These are phyloP conservation scores for Hemitrygon akajei DNA, from an alignment of 2,797 vertebrate species.

Conservation along the genomic window DNA sequence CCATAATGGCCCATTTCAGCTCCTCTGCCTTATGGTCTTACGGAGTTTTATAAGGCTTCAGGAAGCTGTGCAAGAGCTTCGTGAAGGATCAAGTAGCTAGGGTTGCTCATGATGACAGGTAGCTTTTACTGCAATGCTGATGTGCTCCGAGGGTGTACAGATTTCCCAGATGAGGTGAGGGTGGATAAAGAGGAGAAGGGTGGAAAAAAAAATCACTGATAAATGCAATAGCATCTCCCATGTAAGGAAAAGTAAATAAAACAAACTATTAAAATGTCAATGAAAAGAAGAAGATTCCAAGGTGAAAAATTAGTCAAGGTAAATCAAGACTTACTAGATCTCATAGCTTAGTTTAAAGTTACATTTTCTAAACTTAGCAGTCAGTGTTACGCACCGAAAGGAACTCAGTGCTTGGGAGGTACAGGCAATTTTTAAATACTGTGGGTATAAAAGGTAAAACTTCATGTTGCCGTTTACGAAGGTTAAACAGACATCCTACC, in stretches of 20 bases:
- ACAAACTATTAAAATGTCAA: not conserved
- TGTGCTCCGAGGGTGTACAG: not conserved
- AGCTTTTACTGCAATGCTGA: too few species aligned
- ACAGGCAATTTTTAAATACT: not conserved
- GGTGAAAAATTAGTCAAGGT: not conserved
- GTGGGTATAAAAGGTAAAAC: not conserved
- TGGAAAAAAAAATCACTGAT: not conserved
- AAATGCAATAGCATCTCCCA: not conserved
- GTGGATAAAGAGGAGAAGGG: too few species aligned
- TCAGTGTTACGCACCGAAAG: not conserved
- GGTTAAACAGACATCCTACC: constrained; percentile 56
- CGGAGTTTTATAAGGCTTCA: not conserved
- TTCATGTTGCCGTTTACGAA: not conserved
- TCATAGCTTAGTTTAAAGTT: not conserved
- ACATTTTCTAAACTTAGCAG: not conserved
- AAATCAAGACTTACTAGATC: not conserved
- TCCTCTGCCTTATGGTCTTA: not conserved
- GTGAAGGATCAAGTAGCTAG: not conserved
- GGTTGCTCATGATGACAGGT: not conserved
- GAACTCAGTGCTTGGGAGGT: too few species aligned
- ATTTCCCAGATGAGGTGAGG: not conserved
- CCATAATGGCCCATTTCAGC: not conserved
- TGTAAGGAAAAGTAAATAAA: not conserved
- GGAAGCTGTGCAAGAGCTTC: not conserved
- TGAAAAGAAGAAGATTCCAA: not conserved